phyloP scores from a whole-genome alignment of 2,113 vertebrate genomes.

The Hyaena hyaena region DNA sequence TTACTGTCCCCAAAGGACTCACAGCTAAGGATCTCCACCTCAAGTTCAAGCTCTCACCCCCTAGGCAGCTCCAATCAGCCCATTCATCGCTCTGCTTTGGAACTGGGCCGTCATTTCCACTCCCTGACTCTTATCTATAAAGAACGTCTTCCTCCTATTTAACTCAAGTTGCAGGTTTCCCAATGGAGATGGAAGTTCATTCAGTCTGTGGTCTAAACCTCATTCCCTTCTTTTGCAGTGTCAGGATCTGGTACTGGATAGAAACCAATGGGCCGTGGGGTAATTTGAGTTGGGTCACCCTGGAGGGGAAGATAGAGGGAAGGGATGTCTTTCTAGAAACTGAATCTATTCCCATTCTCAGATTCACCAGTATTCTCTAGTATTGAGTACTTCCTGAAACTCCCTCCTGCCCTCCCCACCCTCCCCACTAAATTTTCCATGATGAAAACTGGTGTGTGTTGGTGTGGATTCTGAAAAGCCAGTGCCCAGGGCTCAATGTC shows the following conservation, averaged over 20 bases:
- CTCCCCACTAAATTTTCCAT: constrained; percentile 51
- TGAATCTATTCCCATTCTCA: background rate
- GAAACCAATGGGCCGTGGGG: background rate
- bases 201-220: background rate
- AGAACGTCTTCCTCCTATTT: background rate
- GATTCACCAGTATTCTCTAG: background rate
- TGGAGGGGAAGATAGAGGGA: background rate
- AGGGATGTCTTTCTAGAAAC: background rate
- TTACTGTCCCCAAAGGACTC: background rate
- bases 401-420: background rate
- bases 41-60: background rate
- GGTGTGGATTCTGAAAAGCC: background rate
- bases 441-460: background rate
- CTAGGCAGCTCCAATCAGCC: background rate
- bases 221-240: background rate
- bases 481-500: background rate
- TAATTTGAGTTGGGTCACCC: background rate
- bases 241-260: background rate
- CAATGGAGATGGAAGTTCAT: background rate
- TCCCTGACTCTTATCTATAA: background rate
- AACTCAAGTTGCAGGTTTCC: background rate
- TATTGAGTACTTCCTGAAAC: constrained; percentile 3
- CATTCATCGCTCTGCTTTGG: background rate
- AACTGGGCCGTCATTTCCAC: background rate
- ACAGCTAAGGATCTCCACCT: background rate